phyloP scores from a whole-genome alignment of 64 coral and sea anemone genomes.

The Montipora efflorescens region DNA sequence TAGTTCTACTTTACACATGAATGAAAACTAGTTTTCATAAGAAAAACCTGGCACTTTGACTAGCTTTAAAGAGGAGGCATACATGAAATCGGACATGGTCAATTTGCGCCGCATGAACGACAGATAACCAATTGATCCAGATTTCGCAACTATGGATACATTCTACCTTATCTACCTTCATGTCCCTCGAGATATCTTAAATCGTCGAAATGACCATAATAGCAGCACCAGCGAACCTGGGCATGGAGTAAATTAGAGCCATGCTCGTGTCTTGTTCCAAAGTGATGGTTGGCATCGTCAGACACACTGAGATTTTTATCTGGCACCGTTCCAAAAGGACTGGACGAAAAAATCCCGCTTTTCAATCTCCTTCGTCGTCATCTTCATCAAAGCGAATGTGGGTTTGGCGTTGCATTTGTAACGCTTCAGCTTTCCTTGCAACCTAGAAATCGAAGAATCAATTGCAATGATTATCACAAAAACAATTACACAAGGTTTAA shows the following conservation, averaged over 20 bases:
- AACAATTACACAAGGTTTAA: neutral
- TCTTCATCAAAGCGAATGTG: constrained; percentile 65
- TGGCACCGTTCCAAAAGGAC: too few relatives aligned
- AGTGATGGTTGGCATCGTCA: too few relatives aligned
- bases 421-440: constrained; percentile 60
- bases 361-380: neutral
- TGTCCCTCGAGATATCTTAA: neutral
- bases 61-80: too few relatives aligned
- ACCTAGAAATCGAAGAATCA: constrained; percentile 11
- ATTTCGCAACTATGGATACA: neutral
- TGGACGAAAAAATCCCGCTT: too few relatives aligned
- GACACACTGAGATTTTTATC: neutral
- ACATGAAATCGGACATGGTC: too few relatives aligned
- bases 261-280: too few relatives aligned
- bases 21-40: too few relatives aligned
- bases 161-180: neutral
- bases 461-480: neutral
- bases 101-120: neutral
- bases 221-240: neutral
- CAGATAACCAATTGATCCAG: neutral
- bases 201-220: neutral
- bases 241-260: neutral
- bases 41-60: too few relatives aligned
- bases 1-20: too few relatives aligned
- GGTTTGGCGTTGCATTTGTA: constrained; percentile 63